These are phyloP conservation scores for Syrphus vitripennis DNA, from an alignment of 2,888 invertebrate species.

Conservation along the genomic window DNA sequence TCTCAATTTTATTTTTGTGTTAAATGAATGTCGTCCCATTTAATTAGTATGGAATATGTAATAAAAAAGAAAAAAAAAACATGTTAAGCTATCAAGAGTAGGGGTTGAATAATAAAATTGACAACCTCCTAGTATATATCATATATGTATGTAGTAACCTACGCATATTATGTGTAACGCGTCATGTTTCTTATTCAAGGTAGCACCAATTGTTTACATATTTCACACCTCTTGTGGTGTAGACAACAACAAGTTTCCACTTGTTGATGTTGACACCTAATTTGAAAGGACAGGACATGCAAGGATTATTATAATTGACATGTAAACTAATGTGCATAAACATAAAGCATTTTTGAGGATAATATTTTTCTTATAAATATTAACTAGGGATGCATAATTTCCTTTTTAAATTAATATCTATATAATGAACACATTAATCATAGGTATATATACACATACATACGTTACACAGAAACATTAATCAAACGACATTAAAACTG, in stretches of 20 bases:
- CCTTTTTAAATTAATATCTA: too few species aligned
- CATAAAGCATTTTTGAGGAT: not conserved
- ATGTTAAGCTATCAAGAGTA: slow-evolving; percentile 15
- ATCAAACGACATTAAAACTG: too few species aligned
- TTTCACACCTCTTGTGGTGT: not conserved
- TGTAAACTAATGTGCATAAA: slow-evolving; percentile 3
- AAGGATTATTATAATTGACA: slow-evolving; percentile 19
- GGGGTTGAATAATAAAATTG: not conserved
- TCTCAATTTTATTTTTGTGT: not conserved
- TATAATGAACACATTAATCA: too few species aligned
- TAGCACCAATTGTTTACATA: slow-evolving; percentile 25
- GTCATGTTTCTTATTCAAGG: slow-evolving; percentile 14
- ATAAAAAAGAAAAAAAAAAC: too few species aligned
- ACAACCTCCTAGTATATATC: not conserved
- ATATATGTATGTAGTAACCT: too few species aligned
- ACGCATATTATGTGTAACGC: not conserved
- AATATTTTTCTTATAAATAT: not conserved
- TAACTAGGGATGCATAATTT: not conserved
- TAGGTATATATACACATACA: too few species aligned
- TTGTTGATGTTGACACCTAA: slow-evolving; percentile 44
- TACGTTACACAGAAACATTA: too few species aligned
- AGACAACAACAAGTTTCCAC: slow-evolving; percentile 36
- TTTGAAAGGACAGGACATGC: slow-evolving; percentile 39
- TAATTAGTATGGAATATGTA: slow-evolving; percentile 33
- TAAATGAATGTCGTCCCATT: slow-evolving; percentile 6